phyloP scores from a whole-genome alignment of 2,888 invertebrate species.

The Trachelus iudaicus region DNA sequence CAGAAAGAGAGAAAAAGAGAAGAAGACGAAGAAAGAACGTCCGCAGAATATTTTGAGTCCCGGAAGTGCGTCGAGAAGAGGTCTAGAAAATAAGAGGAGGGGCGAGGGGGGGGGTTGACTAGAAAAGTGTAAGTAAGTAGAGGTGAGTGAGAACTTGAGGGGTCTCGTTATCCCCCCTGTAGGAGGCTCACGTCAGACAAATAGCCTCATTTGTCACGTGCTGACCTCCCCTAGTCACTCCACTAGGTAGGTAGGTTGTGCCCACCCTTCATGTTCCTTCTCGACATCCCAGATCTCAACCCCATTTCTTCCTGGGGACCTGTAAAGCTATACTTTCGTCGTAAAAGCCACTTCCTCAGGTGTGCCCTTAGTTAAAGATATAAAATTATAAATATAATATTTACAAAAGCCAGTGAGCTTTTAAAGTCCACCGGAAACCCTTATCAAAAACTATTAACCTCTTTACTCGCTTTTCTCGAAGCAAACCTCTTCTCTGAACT shows the following conservation, averaged over 20 bases:
- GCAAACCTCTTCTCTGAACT: not conserved
- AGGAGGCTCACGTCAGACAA: slow-evolving; percentile 48
- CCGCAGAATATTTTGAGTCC: not conserved
- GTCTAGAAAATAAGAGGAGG: not conserved
- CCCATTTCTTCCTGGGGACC: slow-evolving; percentile 25
- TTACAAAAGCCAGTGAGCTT: not conserved
- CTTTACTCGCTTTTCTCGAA: not conserved
- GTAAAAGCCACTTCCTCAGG: slow-evolving; percentile 15
- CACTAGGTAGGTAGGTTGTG: not conserved
- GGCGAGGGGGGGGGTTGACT: not conserved
- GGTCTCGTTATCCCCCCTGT: slow-evolving; percentile 54
- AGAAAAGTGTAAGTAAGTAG: slow-evolving; percentile 29
- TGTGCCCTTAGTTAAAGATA: slow-evolving; percentile 7
- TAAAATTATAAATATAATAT: not conserved
- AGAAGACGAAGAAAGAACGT: slow-evolving; percentile 2
- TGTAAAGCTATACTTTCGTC: not conserved
- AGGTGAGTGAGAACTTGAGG: slow-evolving; percentile 36
- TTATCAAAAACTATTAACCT: not conserved
- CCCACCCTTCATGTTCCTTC: slow-evolving; percentile 12
- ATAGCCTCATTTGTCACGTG: slow-evolving; percentile 59
- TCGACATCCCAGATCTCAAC: slow-evolving; percentile 31
- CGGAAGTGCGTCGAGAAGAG: slow-evolving; percentile 29
- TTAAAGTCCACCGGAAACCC: not conserved
- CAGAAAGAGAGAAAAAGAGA: not conserved
- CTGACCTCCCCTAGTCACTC: slow-evolving; percentile 44